Evolutionary conservation across 1,140 invertebrate species (phyloP), one percentile per base, ranked within the genome.

Genomic region (Drosophila baimaii): DNA sequence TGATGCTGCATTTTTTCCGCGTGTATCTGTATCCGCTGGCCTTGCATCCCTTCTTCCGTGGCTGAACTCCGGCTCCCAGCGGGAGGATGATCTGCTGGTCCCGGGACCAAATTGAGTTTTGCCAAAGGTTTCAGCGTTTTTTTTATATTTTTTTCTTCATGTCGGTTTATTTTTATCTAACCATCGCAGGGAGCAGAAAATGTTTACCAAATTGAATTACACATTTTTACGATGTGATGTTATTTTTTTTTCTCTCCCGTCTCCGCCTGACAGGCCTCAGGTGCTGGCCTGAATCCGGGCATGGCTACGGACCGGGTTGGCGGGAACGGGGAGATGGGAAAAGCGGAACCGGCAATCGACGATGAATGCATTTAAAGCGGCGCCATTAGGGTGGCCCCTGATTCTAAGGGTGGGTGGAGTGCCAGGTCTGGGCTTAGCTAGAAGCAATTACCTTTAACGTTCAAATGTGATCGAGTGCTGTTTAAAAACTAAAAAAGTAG

Each of bases 151-250:
- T 49, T 25, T 47, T 27, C n/a, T 47, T 31, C 33, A 33, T 43
- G n/a, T 43, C 17, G 35, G 21, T 54, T 69, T 69, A 65, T 68
- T 69, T 54, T 52, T 52, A 54, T 43, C 46, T 66, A 56, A 44
- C 62, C 74, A 46, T 49, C n/a, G 33, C 19, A 58, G 65, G 39
- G 44, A 19, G 55, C 65, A 23, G 62, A 72, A 76, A 81, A 47
- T 71, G 39, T 65, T 63, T 55, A 61, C 59, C 61, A 81, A 77
- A 81, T 81, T 46, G 41, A 77, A 81, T 81, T 81, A 81, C 51
- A 58, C 25, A 70, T 51, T 64, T 59, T 61, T 61, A 55, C 64
- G 51, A 70, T 44, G 71, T 73, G 57, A 59, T 62, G 64, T 59
- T 63, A 35, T 25, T 54, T 62, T 55, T 68, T 51, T 51, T 25